Evolutionary conservation across 2,888 invertebrate genomes (phyloP).

Genomic region (Drosophila prolongata): DNA sequence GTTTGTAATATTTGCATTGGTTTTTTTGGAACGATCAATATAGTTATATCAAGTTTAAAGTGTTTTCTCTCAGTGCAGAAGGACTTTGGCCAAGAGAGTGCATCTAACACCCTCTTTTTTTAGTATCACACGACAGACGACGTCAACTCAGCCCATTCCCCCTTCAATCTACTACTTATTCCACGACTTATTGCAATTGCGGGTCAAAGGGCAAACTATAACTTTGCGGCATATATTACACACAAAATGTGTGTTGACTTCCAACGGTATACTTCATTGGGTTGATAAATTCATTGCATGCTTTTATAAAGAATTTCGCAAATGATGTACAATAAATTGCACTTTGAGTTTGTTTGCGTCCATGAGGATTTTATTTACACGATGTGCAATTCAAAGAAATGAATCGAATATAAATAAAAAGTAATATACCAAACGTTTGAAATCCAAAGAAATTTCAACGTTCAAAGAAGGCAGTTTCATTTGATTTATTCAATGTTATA

Average conservation of each 20-base stretch:
- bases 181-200: slow-evolving; percentile 28
- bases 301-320: slow-evolving; percentile 6
- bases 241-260: slow-evolving; percentile 10
- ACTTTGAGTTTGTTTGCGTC: slow-evolving; percentile 7
- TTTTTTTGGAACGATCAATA: no score
- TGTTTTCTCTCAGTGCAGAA: slow-evolving; percentile 21
- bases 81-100: slow-evolving; percentile 37
- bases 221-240: slow-evolving; percentile 34
- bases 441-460: no score
- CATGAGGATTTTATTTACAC: slow-evolving; percentile 1
- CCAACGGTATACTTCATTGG: slow-evolving; percentile 3
- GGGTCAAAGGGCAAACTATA: slow-evolving; percentile 36
- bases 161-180: not conserved
- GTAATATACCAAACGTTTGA: no score
- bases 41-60: no score
- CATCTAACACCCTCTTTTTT: slow-evolving; percentile 46
- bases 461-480: no score
- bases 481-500: not conserved
- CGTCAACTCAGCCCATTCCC: slow-evolving; percentile 6
- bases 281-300: slow-evolving; percentile 13
- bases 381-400: not conserved
- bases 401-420: not conserved
- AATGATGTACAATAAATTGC: slow-evolving; percentile 13
- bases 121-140: slow-evolving; percentile 20
- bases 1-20: no score